phyloP scores from a whole-genome alignment of 2,888 invertebrate genomes.

The Calliopum simillimum region DNA sequence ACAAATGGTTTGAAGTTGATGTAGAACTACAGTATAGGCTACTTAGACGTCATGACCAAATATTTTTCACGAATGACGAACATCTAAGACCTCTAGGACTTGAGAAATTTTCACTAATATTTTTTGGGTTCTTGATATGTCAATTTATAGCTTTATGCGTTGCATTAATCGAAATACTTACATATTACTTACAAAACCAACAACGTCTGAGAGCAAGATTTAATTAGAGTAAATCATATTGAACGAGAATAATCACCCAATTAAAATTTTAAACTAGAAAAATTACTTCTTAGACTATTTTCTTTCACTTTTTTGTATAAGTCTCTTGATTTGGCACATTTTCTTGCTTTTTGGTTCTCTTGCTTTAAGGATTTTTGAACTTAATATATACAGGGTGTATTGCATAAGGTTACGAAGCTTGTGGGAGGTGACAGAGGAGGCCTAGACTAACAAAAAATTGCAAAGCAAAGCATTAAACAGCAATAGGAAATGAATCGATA shows the following conservation, averaged over 20 bases:
- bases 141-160: conserved; percentile 18
- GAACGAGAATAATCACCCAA: neutral
- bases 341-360: no score
- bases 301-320: no score
- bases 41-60: neutral
- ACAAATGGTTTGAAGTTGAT: conserved; percentile 15
- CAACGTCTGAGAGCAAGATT: neutral
- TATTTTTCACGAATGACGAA: neutral
- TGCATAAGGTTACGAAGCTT: no score
- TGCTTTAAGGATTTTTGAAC: no score
- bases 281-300: neutral
- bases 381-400: no score
- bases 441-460: no score
- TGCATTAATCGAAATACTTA: conserved; percentile 12
- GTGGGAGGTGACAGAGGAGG: no score
- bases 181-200: conserved; percentile 29
- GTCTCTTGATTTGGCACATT: no score
- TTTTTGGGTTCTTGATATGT: conserved; percentile 31
- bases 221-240: neutral
- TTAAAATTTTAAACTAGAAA: neutral
- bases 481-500: no score
- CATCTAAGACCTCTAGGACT: conserved; percentile 11
- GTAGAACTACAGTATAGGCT: neutral
- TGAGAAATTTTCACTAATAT: conserved; percentile 28
- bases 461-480: no score